phyloP scores from a whole-genome alignment of 2,113 vertebrate genomes.

The Vicugna pacos region DNA sequence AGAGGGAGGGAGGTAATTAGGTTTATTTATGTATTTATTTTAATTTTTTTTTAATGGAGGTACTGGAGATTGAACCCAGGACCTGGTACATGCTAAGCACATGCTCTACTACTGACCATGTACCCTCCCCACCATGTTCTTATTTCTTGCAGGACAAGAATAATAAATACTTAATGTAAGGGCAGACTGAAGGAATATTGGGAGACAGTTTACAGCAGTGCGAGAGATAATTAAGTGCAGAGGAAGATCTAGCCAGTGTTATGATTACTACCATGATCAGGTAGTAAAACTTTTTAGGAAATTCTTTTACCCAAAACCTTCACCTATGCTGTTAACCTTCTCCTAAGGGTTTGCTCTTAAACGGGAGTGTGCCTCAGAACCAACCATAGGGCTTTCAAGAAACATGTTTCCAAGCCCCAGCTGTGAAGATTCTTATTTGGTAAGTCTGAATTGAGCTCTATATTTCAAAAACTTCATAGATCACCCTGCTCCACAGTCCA shows the following conservation, averaged over 20 bases:
- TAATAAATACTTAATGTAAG: not conserved
- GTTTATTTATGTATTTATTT: too few species aligned
- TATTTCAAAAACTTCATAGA: not conserved
- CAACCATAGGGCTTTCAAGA: not conserved
- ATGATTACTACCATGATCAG: not conserved
- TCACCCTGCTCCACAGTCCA: not conserved
- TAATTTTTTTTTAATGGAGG: too few species aligned
- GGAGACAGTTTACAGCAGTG: not conserved
- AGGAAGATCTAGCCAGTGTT: not conserved
- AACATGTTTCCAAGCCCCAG: accelerated
- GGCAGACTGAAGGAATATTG: not conserved
- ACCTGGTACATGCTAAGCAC: too few species aligned
- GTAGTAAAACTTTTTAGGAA: not conserved
- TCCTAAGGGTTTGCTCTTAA: not conserved
- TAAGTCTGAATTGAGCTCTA: not conserved
- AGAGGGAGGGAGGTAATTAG: too few species aligned
- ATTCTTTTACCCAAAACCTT: not conserved
- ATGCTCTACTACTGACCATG: too few species aligned
- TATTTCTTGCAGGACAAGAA: not conserved
- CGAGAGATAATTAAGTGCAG: not conserved
- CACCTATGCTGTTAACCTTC: not conserved
- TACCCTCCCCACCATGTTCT: not conserved
- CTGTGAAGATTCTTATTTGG: not conserved
- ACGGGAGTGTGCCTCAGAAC: not conserved
- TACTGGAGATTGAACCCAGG: too few species aligned